Percentiles rank a stretch among this genome's conserved stretches.
Conservation (phyloP, 2,888 invertebrate genomes). For the Heteromyza rotundicornis region DNA sequence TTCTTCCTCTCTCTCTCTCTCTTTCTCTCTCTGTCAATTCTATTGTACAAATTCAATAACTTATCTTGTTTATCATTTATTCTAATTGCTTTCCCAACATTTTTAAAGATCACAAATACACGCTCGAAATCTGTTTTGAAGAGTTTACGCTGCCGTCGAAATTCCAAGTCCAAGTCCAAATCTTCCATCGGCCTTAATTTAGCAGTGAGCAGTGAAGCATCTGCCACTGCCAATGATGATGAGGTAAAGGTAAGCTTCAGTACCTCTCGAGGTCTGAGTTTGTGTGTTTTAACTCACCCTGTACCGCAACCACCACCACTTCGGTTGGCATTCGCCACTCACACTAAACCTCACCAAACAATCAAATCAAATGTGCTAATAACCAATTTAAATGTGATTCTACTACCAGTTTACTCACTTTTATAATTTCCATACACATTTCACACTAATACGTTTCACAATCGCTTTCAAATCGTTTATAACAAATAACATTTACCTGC, state of each 20-base stretch:
- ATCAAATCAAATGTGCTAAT: not conserved
- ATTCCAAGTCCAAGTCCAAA: slow-evolving; percentile 40
- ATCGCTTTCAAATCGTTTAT: not conserved
- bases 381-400: not conserved
- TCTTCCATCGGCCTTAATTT: slow-evolving; percentile 41
- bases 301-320: not conserved
- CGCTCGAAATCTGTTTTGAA: slow-evolving; percentile 52
- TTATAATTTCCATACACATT: not conserved
- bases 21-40: too few species aligned
- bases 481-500: too few species aligned
- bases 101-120: slow-evolving; percentile 41
- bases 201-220: slow-evolving; percentile 23
- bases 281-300: not conserved
- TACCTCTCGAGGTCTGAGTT: not conserved
- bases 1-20: too few species aligned
- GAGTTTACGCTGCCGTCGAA: slow-evolving; percentile 49
- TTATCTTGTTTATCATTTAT: too few species aligned
- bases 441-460: not conserved
- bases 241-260: slow-evolving; percentile 28
- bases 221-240: slow-evolving; percentile 19
- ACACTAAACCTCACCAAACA: not conserved
- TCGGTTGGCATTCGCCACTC: not conserved
- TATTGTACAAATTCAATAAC: too few species aligned
- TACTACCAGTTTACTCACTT: not conserved
- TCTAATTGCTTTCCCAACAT: too few species aligned